Base-by-base conservation (phyloP, 2,113 vertebrate species). In the Hassar affinis region DNA sequence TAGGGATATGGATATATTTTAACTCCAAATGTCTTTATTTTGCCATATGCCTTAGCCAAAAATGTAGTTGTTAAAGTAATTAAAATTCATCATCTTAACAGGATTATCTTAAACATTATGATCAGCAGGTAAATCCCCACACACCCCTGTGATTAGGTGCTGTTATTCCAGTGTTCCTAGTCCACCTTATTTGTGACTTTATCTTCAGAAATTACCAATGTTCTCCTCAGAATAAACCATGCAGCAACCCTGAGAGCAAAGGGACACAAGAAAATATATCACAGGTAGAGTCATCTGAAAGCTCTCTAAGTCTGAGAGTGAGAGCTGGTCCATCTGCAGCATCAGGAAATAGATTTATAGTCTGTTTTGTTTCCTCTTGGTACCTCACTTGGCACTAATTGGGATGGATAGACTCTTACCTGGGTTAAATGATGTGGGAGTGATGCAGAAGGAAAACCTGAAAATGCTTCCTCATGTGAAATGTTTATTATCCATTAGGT, bases 281-380 rank as follows among this genome's bases (percentile, higher is more conserved):
- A 72, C 69, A 45, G 22, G 14, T 14, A 47, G 33, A 22, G 38
- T 38, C 25, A 14, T 7, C 56, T 57, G 75, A 78, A 64, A 25
- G 47, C 52, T 35, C 47, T 68, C 52, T 47, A 35, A 47, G 69
- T 47, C 38, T 72, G 42, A 47, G 66, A 69, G 33, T 20, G 33
- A 27, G 66, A 25, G 15, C 57, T 45, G 54, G 64, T 42, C 33
- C 35, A 42, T 82, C 20, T 38, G 51, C 22, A 17, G 30, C 79
- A 71, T 69, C 11, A 72, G 69, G 25, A 42, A 72, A 22, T 6
- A 72, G 80, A 82, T 82, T 82, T 57, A 82, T 74, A 45, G 9
- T 45, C 25, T 49, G 11, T 38, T 82, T 74, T 61, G 57, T 45
- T 82, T 57, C 25, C 80, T 59, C 25, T 59, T 82, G 64, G 64